Percentiles rank a stretch among this genome's conserved stretches.
These are phyloP conservation scores for Cepaea hortensis DNA, from an alignment of 2,888 invertebrate species.

Conservation along the genomic window DNA sequence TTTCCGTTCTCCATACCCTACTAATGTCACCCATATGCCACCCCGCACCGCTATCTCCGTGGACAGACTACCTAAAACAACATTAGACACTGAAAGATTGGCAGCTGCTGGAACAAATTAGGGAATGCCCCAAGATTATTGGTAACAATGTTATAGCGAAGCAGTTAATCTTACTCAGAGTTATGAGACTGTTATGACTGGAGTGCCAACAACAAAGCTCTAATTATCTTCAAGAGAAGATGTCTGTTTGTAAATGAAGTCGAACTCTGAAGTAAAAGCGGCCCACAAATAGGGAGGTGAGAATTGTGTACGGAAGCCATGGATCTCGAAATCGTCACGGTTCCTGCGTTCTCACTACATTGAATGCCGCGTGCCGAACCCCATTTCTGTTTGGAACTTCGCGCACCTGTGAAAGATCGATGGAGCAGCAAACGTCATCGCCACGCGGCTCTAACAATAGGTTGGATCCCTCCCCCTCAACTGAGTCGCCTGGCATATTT, in stretches of 20 bases:
- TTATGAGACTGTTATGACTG: neutral
- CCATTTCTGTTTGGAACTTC: constrained; percentile 16
- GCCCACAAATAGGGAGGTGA: neutral
- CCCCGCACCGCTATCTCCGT: too few relatives aligned
- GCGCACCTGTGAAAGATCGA: constrained; percentile 46
- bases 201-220: neutral
- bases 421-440: constrained; percentile 38
- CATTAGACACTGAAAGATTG: too few relatives aligned
- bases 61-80: too few relatives aligned
- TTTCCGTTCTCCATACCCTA: too few relatives aligned
- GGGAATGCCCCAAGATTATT: too few relatives aligned
- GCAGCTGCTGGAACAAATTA: too few relatives aligned
- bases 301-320: constrained; percentile 1
- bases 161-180: neutral
- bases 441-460: constrained; percentile 41
- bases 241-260: neutral
- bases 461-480: constrained; percentile 28
- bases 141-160: neutral
- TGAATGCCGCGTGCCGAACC: constrained; percentile 27
- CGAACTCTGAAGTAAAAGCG: too few relatives aligned
- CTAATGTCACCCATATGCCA: too few relatives aligned
- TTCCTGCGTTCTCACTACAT: neutral
- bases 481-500: constrained; percentile 33
- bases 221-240: neutral
- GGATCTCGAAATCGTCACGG: constrained; percentile 16